A percentile compares a stretch with the other conserved stretches of the same genome.
These are phyloP conservation scores for Bovichtus variegatus DNA, from an alignment of 2,797 vertebrate genomes.

Conservation along the genomic window DNA sequence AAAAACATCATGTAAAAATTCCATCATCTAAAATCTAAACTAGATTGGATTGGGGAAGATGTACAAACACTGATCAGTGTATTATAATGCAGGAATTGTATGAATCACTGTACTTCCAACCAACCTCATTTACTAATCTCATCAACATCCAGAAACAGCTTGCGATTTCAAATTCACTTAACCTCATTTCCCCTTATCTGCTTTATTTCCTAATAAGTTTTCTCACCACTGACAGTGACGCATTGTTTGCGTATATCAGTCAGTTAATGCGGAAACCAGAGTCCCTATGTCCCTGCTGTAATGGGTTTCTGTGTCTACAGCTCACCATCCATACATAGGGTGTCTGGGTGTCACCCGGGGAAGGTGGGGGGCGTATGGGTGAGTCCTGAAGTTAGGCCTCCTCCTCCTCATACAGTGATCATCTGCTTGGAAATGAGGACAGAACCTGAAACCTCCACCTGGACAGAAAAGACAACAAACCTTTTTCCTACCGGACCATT, in stretches of 20 bases:
- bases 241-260: neutral
- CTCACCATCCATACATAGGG: constrained; percentile 4
- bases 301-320: constrained; percentile 2
- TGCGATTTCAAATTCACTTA: neutral
- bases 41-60: neutral
- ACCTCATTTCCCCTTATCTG: neutral
- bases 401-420: neutral
- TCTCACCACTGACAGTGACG: neutral
- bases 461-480: neutral
- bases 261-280: neutral
- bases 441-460: neutral
- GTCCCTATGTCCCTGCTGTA: neutral
- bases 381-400: constrained; percentile 3
- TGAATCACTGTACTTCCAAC: neutral
- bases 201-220: constrained; percentile 6
- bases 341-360: neutral
- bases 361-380: neutral
- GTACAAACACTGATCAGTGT: neutral
- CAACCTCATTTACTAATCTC: neutral
- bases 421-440: neutral
- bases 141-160: neutral
- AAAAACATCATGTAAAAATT: neutral
- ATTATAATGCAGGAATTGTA: neutral
- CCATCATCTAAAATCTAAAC: neutral
- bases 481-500: neutral